Evolutionary conservation across 1,140 invertebrate species (phyloP).

Genomic region (Thaumetopoea pityocampa): DNA sequence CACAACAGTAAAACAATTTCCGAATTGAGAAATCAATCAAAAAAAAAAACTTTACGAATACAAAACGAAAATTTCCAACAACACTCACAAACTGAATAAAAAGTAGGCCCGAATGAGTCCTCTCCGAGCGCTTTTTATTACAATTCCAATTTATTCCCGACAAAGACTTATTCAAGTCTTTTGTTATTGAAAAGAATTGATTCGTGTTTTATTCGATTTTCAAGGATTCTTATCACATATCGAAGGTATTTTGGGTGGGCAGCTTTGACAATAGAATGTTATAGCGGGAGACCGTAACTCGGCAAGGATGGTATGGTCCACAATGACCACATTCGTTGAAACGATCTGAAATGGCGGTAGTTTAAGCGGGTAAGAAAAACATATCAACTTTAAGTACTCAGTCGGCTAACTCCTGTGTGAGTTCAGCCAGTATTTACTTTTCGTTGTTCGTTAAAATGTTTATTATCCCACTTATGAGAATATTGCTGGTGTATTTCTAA

Average conservation of each 20-base stretch:
- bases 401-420: no score
- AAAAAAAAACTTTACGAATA: no score
- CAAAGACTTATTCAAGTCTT: conserved; percentile 25
- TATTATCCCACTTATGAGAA: no score
- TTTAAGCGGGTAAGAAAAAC: conserved; percentile 10
- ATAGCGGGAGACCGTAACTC: conserved; percentile 10
- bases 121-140: conserved; percentile 12
- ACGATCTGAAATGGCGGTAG: conserved; percentile 16
- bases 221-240: conserved; percentile 48
- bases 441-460: no score
- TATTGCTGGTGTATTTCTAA: no score
- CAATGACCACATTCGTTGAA: conserved; percentile 18
- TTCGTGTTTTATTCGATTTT: conserved; percentile 29
- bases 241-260: conserved; percentile 33
- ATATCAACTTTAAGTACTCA: no score
- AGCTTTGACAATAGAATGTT: conserved; percentile 12
- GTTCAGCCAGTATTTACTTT: no score
- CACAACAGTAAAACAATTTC: no score
- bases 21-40: no score
- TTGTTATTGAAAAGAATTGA: conserved; percentile 31
- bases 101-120: conserved; percentile 9
- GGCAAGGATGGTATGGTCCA: conserved; percentile 2
- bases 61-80: not conserved
- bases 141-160: conserved; percentile 29
- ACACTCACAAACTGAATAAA: not conserved